Base-by-base conservation (phyloP, 1,140 invertebrate genomes). In the Nasonia giraulti region DNA sequence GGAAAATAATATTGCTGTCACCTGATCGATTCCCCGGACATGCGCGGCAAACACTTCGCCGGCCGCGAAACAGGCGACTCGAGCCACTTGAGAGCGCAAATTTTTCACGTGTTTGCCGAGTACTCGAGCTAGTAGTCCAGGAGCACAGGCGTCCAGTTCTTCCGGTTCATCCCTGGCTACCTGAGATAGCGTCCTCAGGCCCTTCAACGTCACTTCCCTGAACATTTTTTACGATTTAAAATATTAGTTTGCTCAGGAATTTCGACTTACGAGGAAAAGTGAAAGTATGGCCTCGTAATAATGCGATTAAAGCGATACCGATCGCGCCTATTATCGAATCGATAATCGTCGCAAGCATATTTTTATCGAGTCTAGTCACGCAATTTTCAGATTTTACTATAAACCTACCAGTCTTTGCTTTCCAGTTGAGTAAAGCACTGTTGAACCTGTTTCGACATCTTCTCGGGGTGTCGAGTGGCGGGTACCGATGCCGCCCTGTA, bases 31-130 rank as follows among this genome's bases (percentile, higher is more conserved):
- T 20, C 93, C 93, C 86, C 95, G 96, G 78, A 94, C 96, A 90
- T 95, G 95, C 14, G 95, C 91, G 1, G 93, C 91, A 91, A 98
- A 98, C 86, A 99, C 90, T 80, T 98, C 95, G 1, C 95, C 95
- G 11, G 97, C 93, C 8, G 96, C 95, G 69, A 95, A 94, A 89
- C 98, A 98, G 8, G 98, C 97, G 17, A 96, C 95, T 85, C 98
- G 94, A 0, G 97, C 95, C 0, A 99, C 98, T 91, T 98, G 97
- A 0, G 98, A 99, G 8, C 98, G 94, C 33, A 99, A 93, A 92
- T 98, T 99, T 75, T 95, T 95, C 27, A 98, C 95, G 87, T 99
- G 97, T 77, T 95, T 94, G 0, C 96, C 95, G 1, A 98, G 90
- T 47, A 95, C 93, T 44, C 97, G 93, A 50, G 95, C 95, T 33